These are phyloP conservation scores for Papilio gigon DNA, from an alignment of 2,888 invertebrate genomes.

Conservation along the genomic window DNA sequence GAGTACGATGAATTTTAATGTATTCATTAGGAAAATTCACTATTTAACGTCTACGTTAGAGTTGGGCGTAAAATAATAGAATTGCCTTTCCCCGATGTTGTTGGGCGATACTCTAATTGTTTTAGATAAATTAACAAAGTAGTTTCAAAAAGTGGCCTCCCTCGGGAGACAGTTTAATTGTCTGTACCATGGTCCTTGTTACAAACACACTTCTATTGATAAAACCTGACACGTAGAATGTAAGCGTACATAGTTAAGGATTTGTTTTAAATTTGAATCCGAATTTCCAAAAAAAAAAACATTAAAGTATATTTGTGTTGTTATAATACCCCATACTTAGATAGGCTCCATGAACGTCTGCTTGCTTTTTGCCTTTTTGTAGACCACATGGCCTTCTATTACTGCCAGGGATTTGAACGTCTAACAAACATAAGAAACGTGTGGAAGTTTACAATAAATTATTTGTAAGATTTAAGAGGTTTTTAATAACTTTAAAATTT, in stretches of 20 bases:
- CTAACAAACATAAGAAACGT: background rate
- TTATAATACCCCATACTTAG: no score
- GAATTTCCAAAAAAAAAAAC: no score
- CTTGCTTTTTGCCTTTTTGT: no score
- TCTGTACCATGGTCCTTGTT: slow-evolving; percentile 63
- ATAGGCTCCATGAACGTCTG: no score
- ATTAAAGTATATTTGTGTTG: no score
- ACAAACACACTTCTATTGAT: slow-evolving; percentile 63
- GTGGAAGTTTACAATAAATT: background rate
- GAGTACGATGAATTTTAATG: slow-evolving; percentile 40
- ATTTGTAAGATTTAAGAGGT: slow-evolving; percentile 11
- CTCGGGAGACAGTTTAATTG: slow-evolving; percentile 71
- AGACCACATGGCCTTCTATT: slow-evolving; percentile 37
- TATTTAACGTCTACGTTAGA: slow-evolving; percentile 52
- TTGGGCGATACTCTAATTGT: slow-evolving; percentile 75
- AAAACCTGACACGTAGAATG: slow-evolving; percentile 50
- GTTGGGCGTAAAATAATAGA: slow-evolving; percentile 68
- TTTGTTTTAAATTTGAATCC: no score
- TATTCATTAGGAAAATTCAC: slow-evolving; percentile 42
- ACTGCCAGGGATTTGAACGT: background rate
- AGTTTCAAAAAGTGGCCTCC: slow-evolving; percentile 75
- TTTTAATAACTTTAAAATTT: no score
- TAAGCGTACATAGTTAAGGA: background rate
- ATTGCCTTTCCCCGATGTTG: slow-evolving; percentile 64
- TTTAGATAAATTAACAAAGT: slow-evolving; percentile 79